Evolutionary conservation across 2,888 invertebrate species (phyloP).

Genomic region (Cremastobaeus sp.): DNA sequence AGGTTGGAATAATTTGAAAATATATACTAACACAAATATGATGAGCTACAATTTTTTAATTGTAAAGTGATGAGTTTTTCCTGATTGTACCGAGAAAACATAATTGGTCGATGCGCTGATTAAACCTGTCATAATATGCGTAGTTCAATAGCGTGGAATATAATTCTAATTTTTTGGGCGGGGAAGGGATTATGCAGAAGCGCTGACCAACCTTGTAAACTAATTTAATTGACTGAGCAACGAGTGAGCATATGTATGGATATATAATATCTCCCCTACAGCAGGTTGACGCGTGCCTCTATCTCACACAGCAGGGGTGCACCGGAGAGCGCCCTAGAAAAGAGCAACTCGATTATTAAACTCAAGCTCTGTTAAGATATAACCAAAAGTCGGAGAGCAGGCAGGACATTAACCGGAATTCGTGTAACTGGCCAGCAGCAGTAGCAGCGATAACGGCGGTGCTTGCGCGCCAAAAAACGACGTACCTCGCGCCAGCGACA

Average conservation of each 20-base stretch:
- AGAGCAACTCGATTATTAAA: conserved; percentile 67
- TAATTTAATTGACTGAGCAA: conserved; percentile 62
- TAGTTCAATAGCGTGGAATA: conserved; percentile 44
- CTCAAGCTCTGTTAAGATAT: conserved; percentile 44
- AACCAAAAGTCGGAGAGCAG: conserved; percentile 20
- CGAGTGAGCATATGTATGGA: conserved; percentile 56
- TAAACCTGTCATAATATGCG: conserved; percentile 31
- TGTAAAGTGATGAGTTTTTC: too few species aligned
- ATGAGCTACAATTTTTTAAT: too few species aligned
- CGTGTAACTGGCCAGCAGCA: conserved; percentile 14
- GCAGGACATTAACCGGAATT: conserved; percentile 29
- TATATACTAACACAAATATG: too few species aligned
- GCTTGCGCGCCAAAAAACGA: conserved; percentile 63
- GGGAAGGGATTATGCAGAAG: conserved; percentile 52
- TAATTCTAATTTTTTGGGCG: conserved; percentile 50
- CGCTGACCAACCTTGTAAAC: conserved; percentile 61
- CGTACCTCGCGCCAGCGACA: conserved; percentile 32
- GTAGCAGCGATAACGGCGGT: conserved; percentile 12
- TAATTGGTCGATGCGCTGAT: too few species aligned
- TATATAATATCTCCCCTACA: conserved; percentile 54
- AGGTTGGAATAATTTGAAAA: too few species aligned
- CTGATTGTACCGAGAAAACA: too few species aligned
- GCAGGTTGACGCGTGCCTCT: conserved; percentile 64
- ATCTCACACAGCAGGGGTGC: conserved; percentile 51
- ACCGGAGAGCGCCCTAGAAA: conserved; percentile 59